Evolutionary conservation across 2,113 vertebrate species (phyloP).

Genomic region (Perca fluviatilis): DNA sequence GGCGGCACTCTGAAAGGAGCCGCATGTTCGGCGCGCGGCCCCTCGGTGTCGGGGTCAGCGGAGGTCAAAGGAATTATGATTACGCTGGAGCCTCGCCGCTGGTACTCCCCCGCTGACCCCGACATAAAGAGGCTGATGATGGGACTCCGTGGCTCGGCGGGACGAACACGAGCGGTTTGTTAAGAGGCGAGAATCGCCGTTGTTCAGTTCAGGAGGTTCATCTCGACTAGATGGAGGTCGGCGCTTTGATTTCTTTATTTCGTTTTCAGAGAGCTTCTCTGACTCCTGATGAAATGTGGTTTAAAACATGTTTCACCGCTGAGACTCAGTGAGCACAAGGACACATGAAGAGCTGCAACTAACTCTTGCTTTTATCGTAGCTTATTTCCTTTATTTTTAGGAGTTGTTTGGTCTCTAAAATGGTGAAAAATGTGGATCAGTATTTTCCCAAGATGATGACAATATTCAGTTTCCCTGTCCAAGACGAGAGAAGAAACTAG

Average conservation of each 20-base stretch:
- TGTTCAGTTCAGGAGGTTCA: slow-evolving; percentile 41
- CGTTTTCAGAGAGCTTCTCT: slow-evolving; percentile 55
- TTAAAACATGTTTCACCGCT: slow-evolving; percentile 30
- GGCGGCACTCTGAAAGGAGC: slow-evolving; percentile 74
- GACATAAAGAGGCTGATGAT: slow-evolving; percentile 72
- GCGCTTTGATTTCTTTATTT: not conserved
- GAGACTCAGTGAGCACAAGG: slow-evolving; percentile 2
- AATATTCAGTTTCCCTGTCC: too few relatives aligned
- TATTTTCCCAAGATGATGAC: too few relatives aligned
- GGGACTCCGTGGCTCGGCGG: slow-evolving; percentile 62
- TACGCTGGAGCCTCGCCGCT: slow-evolving; percentile 80
- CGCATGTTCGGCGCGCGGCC: slow-evolving; percentile 74
- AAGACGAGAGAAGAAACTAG: too few relatives aligned
- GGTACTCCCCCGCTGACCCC: slow-evolving; percentile 80
- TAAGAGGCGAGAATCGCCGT: slow-evolving; percentile 38
- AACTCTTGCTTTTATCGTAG: too few relatives aligned
- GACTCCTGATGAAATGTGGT: slow-evolving; percentile 17
- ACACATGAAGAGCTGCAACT: not conserved
- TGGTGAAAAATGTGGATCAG: too few relatives aligned
- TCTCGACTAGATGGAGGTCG: slow-evolving; percentile 38
- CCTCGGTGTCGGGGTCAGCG: slow-evolving; percentile 77
- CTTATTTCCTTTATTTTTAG: too few relatives aligned
- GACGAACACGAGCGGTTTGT: slow-evolving; percentile 67
- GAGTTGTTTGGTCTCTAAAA: too few relatives aligned
- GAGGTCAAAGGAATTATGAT: slow-evolving; percentile 84